Base-by-base conservation (phyloP, 2,113 vertebrate genomes). In the Kryptolebias marmoratus region DNA sequence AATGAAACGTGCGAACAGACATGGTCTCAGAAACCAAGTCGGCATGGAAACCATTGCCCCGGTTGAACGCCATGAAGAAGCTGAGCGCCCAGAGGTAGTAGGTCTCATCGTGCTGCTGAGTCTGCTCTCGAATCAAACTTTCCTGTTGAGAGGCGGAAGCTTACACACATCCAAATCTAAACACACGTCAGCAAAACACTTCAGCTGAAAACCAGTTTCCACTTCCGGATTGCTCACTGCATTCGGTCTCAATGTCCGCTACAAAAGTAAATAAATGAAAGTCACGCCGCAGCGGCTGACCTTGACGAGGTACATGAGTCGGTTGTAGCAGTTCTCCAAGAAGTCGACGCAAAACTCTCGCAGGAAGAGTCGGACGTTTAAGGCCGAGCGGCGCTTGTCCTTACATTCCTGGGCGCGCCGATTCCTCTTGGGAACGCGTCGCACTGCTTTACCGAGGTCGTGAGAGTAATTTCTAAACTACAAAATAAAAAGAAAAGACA, bases 21-120 rank as follows among this genome's bases (percentile, higher is more conserved):
- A 98, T 94, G 0, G 98, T 99, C 91, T 99, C 98, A 0, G 97
- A 98, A 56, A 99, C 96, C 2, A 99, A 92, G 83, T 96, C 95
- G 0, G 97, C 94, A 7, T 86, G 94, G 92, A 97, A 99, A 71
- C 91, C 88, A 0, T 87, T 94, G 15, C 93, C 83, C 36, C 98
- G 95, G 88, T 98, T 98, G 87, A 99, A 99, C 56, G 95, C 95
- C 98, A 99, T 99, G 87, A 99, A 99, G 83, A 99, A 99, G 81
- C 95, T 93, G 16, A 96, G 90, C 1, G 96, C 94, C 97, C 98
- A 99, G 22, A 98, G 92, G 91, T 97, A 99, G 81, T 97, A 99
- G 0, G 96, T 97, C 88, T 99, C 97, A 2, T 99, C 97, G 0
- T 97, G 96, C 77, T 98, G 92, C 86, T 99, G 95, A 0, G 94